Conservation (phyloP, 1,140 invertebrate species). For the Magallana ariakensis region DNA sequence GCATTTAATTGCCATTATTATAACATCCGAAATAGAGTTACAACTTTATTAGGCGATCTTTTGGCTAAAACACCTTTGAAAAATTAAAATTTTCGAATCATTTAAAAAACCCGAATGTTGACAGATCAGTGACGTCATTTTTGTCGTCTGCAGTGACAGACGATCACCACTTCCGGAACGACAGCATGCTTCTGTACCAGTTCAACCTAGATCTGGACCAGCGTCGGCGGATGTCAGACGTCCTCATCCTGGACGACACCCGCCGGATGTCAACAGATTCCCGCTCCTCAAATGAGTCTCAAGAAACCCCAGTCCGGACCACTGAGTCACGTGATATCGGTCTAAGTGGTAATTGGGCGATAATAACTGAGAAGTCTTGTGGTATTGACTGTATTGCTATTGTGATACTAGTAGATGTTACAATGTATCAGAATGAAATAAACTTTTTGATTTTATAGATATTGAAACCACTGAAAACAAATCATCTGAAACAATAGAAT, state of each 20-base stretch:
- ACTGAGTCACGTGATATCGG: neutral
- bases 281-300: slow-evolving; percentile 1
- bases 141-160: slow-evolving; percentile 67
- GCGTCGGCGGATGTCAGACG: slow-evolving; percentile 64
- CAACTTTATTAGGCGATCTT: no score
- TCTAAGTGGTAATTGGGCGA: no score
- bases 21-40: no score
- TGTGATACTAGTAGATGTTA: no score
- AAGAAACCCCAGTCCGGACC: neutral
- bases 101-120: neutral
- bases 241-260: slow-evolving; percentile 53
- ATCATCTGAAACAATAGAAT: neutral
- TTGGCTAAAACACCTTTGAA: no score
- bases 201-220: slow-evolving; percentile 69
- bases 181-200: slow-evolving; percentile 69
- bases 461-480: neutral
- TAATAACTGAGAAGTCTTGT: no score
- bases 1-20: no score
- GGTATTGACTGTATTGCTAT: no score
- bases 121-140: neutral
- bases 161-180: slow-evolving; percentile 73
- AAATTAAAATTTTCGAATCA: no score
- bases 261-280: slow-evolving; percentile 17
- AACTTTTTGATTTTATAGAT: no score
- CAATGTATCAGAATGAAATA: no score